phyloP scores from a whole-genome alignment of 2,113 vertebrate genomes.

The Arvicanthis niloticus region DNA sequence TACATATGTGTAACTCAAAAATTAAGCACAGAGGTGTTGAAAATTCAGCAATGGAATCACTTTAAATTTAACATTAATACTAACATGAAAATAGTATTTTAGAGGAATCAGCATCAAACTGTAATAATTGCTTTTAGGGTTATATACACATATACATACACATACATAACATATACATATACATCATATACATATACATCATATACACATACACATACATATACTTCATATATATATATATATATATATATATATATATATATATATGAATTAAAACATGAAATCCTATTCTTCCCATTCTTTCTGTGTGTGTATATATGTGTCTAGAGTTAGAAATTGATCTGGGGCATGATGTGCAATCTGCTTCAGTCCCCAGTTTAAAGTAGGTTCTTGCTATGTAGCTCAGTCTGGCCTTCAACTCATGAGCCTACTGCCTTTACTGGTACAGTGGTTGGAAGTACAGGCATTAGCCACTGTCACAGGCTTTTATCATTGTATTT shows the following conservation, averaged over 20 bases:
- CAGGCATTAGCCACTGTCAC: not conserved
- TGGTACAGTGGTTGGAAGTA: not conserved
- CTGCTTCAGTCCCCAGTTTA: no score
- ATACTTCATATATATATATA: no score
- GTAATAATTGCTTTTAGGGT: not conserved
- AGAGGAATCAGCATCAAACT: no score
- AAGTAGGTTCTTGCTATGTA: not conserved
- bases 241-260: not conserved
- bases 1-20: not conserved
- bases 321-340: not conserved
- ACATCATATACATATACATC: no score
- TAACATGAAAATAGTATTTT: conserved; percentile 10
- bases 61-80: not conserved
- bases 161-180: no score
- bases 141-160: no score
- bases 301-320: not conserved
- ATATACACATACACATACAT: no score
- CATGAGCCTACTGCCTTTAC: not conserved
- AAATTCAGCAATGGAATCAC: not conserved
- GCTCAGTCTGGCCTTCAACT: not conserved
- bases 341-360: no score
- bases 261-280: not conserved
- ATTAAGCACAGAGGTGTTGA: not conserved
- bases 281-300: not conserved
- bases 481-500: not conserved